Percentiles rank a stretch among this genome's conserved stretches.
phyloP scores from a whole-genome alignment of 2,888 invertebrate genomes.

The Mylabris sibirica region DNA sequence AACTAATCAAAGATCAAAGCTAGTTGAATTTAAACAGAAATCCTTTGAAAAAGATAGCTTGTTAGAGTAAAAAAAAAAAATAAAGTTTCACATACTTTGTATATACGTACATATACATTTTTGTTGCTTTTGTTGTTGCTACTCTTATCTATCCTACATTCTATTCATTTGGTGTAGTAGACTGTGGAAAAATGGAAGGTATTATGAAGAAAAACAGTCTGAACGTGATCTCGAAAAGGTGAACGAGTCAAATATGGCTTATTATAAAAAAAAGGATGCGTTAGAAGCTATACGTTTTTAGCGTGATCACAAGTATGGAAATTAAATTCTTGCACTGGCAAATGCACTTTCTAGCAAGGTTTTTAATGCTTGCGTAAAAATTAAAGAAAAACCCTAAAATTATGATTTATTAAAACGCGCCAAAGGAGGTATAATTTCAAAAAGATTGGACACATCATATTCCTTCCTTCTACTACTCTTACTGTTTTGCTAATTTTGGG shows the following conservation, averaged over 20 bases:
- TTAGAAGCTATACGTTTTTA: too few relatives aligned
- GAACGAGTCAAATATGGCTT: not conserved
- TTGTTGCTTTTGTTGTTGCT: not conserved
- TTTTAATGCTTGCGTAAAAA: too few relatives aligned
- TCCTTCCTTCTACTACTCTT: too few relatives aligned
- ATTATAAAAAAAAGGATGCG: not conserved
- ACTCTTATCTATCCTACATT: too few relatives aligned
- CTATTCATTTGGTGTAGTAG: not conserved
- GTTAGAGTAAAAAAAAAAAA: not conserved
- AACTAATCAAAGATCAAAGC: not conserved
- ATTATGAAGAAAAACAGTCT: not conserved
- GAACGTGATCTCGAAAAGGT: not conserved
- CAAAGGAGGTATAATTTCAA: too few relatives aligned
- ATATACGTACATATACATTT: not conserved
- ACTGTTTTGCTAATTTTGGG: too few relatives aligned
- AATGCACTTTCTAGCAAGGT: too few relatives aligned
- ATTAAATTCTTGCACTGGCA: too few relatives aligned
- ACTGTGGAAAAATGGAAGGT: not conserved
- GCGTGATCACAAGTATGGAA: too few relatives aligned
- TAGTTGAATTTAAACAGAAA: not conserved
- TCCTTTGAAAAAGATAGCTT: not conserved
- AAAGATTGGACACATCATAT: too few relatives aligned
- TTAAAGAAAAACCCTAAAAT: too few relatives aligned
- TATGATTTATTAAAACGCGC: too few relatives aligned
- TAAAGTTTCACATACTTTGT: not conserved